Evolutionary conservation across 2,113 vertebrate species (phyloP), one percentile per base, ranked within the genome.

Genomic region (Leiothrix lutea): DNA sequence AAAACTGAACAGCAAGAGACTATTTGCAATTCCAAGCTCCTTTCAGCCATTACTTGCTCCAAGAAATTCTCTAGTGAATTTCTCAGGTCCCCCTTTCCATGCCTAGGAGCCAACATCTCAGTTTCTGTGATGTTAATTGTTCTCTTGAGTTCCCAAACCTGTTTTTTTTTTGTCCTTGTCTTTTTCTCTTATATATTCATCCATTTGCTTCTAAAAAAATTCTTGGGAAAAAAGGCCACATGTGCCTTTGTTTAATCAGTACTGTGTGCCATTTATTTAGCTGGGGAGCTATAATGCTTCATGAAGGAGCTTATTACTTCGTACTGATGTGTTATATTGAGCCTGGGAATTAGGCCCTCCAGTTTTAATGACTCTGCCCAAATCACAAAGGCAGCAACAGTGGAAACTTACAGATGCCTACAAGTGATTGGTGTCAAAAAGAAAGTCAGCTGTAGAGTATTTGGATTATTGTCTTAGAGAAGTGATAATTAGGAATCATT

Each of bases 171-270:
- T 58, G 6, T 70, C 17, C 21, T 51, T 74, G 40, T 80, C 26
- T 91, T 62, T 88, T 88, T 80, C 44, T 85, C 40, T 58, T 51
- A 35, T 4, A 31, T 77, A 58, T 54, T 86, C n/a, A 61, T 61
- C 38, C 7, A 7, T 64, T 92, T 81, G 38, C 25, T 92, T 62
- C 40, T 75, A 7, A 73, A 51, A 90, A 89, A 83, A 60, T 24
- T 16, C 26, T 90, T 45, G 26, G 51, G 38, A 72, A 71, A 90
- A 92, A 90, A 83, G 48, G 48, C 31, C 69, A 74, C 44, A 8
- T 60, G 48, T 91, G 90, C 71, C 86, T 95, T 95, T 96, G 80
- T 91, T 94, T 95, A 91, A 91, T 89, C 57, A 91, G 86, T 83
- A 65, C 36, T 26, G 21, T 78, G 56, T 89, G 89, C 60, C 51